Evolutionary conservation across 2,888 invertebrate species (phyloP).

Genomic region (Tuberolachnus salignus): DNA sequence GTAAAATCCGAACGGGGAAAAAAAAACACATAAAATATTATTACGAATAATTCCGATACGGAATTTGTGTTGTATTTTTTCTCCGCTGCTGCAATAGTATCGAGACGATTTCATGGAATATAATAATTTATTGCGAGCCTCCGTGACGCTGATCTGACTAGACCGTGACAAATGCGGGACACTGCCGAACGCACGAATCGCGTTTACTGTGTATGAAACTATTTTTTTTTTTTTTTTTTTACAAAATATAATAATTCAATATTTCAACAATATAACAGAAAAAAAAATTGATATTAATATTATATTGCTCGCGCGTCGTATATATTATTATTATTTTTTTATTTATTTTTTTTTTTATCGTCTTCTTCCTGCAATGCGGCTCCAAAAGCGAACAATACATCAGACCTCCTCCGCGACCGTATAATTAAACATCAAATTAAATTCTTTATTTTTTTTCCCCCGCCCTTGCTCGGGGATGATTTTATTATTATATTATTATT

Average conservation of each 20-base stretch:
- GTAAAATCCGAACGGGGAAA: no score
- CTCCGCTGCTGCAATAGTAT: no score
- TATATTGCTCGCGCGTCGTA: slow-evolving; percentile 10
- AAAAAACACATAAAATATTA: no score
- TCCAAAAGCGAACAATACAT: slow-evolving; percentile 3
- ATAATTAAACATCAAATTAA: slow-evolving; percentile 55
- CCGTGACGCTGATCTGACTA: slow-evolving; percentile 18
- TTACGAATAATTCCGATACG: no score
- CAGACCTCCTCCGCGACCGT: slow-evolving; percentile 49
- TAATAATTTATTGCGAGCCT: no score
- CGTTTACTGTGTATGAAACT: slow-evolving; percentile 13
- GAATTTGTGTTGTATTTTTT: no score
- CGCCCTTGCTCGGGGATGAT: slow-evolving; percentile 24
- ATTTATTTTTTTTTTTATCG: background rate
- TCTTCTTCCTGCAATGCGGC: no score
- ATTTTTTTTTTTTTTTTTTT: no score
- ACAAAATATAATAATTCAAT: slow-evolving; percentile 27
- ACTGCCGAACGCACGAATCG: background rate
- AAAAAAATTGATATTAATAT: slow-evolving; percentile 28
- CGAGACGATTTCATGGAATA: no score
- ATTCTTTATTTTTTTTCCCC: slow-evolving; percentile 23
- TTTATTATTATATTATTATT: slow-evolving; percentile 40
- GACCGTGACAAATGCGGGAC: slow-evolving; percentile 38
- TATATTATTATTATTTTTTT: background rate
- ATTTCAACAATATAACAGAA: slow-evolving; percentile 20